Conservation (phyloP, 2,888 invertebrate genomes). For the Ochropleura leucogaster region DNA sequence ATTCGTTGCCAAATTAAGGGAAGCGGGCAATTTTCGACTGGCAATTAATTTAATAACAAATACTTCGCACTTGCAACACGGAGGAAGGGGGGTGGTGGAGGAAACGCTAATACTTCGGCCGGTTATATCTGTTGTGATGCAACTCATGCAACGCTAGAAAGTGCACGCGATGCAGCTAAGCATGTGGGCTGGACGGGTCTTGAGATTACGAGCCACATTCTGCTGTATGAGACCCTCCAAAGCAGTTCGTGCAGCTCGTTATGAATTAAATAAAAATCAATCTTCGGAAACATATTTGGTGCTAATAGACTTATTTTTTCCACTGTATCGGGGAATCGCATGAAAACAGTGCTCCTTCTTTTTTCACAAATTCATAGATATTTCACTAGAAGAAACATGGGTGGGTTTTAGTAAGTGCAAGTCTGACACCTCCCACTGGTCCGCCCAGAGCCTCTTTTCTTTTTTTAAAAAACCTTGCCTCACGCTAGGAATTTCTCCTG, state of each 20-base stretch:
- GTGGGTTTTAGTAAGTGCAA: no score
- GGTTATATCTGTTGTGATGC: constrained; percentile 62
- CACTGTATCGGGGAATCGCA: no score
- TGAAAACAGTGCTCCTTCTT: no score
- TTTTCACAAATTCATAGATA: no score
- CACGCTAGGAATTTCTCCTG: no score
- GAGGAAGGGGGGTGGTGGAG: constrained; percentile 41
- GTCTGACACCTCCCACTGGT: no score
- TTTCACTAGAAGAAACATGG: no score
- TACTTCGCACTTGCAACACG: constrained; percentile 39
- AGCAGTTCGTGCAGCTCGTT: constrained; percentile 1
- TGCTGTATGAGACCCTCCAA: background rate
- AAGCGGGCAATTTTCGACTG: constrained; percentile 49
- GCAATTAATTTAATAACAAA: constrained; percentile 32
- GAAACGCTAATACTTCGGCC: constrained; percentile 51
- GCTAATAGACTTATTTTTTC: background rate
- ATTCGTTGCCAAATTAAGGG: constrained; percentile 48
- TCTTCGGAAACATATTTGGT: background rate
- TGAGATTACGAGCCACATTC: constrained; percentile 24
- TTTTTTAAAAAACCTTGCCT: no score
- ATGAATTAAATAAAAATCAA: background rate
- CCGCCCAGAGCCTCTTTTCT: no score
- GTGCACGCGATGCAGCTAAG: constrained; percentile 57
- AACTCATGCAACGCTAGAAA: constrained; percentile 67
- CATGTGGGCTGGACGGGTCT: constrained; percentile 42